Evolutionary conservation across 37 sponge, comb jelly and placozoan genomes (phyloP).

Genomic region (Cliona cf. orientalis): DNA sequence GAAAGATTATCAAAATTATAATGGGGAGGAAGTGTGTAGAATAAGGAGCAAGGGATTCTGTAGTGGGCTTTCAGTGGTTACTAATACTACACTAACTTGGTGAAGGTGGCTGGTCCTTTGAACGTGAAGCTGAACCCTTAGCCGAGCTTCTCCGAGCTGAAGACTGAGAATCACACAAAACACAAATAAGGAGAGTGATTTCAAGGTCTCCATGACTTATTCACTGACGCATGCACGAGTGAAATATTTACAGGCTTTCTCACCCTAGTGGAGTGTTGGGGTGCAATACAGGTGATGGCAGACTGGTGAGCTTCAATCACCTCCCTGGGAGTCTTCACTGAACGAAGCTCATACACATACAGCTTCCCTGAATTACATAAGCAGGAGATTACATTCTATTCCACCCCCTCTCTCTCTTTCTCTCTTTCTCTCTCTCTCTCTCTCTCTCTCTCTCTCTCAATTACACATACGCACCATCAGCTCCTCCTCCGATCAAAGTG

Average conservation of each 20-base stretch:
- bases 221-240: background rate
- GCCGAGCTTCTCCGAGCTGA: background rate
- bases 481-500: conserved; percentile 73
- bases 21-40: no score
- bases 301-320: conserved; percentile 54
- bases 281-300: conserved; percentile 40
- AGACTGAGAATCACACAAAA: background rate
- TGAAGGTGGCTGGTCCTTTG: background rate
- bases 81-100: background rate
- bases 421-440: conserved; percentile 34
- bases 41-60: no score
- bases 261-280: conserved; percentile 22
- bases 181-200: background rate
- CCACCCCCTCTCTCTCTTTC: no score
- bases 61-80: no score
- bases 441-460: conserved; percentile 41
- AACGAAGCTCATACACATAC: conserved; percentile 74
- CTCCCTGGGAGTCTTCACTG: conserved; percentile 48
- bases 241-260: background rate
- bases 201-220: background rate
- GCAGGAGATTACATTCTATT: no score
- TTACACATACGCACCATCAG: conserved; percentile 53
- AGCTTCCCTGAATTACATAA: conserved; percentile 47
- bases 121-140: background rate
- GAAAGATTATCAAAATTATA: no score